These are phyloP conservation scores for Psittacula derbiana DNA, from an alignment of 2,797 vertebrate species.

Conservation along the genomic window DNA sequence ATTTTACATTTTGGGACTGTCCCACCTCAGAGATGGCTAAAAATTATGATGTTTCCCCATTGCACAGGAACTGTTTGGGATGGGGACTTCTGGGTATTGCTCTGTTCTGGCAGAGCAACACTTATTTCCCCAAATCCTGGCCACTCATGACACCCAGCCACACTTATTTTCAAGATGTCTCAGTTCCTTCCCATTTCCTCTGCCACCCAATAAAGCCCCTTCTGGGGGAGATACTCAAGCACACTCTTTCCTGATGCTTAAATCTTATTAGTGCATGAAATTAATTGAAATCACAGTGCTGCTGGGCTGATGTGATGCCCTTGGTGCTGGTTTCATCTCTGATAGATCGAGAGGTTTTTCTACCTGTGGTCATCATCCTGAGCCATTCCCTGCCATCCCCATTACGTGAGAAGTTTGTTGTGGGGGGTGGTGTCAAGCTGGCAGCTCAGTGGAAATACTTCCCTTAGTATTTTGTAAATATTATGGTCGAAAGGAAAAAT, in stretches of 20 bases:
- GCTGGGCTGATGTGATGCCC: not conserved
- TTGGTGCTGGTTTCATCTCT: not conserved
- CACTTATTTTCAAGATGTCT: not conserved
- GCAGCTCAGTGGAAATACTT: not conserved
- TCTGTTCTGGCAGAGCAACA: not conserved
- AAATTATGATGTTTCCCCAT: not conserved
- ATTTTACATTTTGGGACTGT: not conserved
- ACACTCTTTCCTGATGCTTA: not conserved
- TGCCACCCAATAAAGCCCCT: not conserved
- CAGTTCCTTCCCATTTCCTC: not conserved
- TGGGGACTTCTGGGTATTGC: accelerated
- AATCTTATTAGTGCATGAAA: not conserved
- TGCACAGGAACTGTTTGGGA: accelerated
- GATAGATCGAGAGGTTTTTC: not conserved
- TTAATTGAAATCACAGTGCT: not conserved
- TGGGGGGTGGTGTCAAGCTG: not conserved
- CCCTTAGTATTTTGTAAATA: not conserved
- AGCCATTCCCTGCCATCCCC: not conserved
- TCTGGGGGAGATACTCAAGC: not conserved
- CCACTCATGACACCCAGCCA: accelerated
- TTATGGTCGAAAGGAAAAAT: not conserved
- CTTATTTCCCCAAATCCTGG: not conserved
- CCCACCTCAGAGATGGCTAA: not conserved
- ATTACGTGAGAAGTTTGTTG: not conserved
- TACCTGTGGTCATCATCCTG: accelerated